Percentiles rank a stretch among this genome's conserved stretches.
Evolutionary conservation across 2,888 invertebrate species (phyloP).

Genomic region (Scrobipalpa atriplicella): DNA sequence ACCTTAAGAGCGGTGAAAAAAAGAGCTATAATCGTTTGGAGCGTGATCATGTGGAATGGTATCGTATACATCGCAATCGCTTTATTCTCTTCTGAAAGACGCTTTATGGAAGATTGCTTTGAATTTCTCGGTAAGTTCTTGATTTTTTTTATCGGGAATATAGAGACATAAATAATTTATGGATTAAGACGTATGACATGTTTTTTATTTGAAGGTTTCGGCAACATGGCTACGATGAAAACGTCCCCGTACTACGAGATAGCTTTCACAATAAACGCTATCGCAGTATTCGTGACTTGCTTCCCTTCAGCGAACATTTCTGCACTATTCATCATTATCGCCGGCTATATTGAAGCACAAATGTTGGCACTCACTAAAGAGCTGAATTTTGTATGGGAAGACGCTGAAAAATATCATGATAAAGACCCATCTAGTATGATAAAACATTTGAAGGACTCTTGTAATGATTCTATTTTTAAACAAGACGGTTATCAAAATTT

Average conservation of each 20-base stretch:
- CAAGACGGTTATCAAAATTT: neutral
- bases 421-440: neutral
- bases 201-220: neutral
- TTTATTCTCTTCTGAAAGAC: slow-evolving; percentile 33
- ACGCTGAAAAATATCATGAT: slow-evolving; percentile 25
- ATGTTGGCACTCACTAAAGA: slow-evolving; percentile 33
- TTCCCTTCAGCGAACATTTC: slow-evolving; percentile 31
- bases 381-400: slow-evolving; percentile 31
- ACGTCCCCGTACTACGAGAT: slow-evolving; percentile 1
- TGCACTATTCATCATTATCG: slow-evolving; percentile 29
- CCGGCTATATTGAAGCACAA: slow-evolving; percentile 35
- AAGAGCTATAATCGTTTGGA: slow-evolving; percentile 39
- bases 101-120: slow-evolving; percentile 34
- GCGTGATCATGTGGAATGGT: slow-evolving; percentile 36
- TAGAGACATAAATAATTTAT: no score
- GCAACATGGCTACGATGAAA: neutral
- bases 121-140: neutral
- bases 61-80: slow-evolving; percentile 34
- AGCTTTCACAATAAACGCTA: neutral
- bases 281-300: slow-evolving; percentile 5
- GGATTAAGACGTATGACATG: no score
- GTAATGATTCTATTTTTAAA: neutral
- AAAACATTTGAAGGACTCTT: slow-evolving; percentile 4
- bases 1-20: slow-evolving; percentile 36
- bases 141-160: neutral